Conservation (phyloP, 2,113 vertebrate species). For the Phasianus colchicus region DNA sequence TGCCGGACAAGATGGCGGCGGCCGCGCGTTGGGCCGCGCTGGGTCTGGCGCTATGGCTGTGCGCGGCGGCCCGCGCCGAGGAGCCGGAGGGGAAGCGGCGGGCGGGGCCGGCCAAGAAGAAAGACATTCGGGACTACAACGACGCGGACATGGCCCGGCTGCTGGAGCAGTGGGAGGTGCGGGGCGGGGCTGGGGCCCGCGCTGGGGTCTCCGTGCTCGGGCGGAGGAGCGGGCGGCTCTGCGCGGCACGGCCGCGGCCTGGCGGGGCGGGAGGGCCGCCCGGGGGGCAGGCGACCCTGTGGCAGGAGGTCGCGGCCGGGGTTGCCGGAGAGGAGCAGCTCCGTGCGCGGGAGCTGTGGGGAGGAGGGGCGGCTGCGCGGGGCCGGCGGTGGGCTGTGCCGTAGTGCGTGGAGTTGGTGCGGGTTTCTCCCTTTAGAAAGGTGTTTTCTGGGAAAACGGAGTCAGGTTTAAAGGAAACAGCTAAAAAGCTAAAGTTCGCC, state of each 20-base stretch:
- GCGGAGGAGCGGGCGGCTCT: too few relatives aligned
- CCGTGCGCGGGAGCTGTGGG: too few relatives aligned
- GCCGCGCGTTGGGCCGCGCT: neutral
- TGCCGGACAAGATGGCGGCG: constrained; percentile 68
- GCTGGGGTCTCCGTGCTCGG: too few relatives aligned
- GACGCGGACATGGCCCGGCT: constrained; percentile 97
- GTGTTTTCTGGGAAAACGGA: neutral
- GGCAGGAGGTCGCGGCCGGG: too few relatives aligned
- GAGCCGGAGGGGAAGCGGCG: constrained; percentile 35
- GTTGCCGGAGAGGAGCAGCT: too few relatives aligned
- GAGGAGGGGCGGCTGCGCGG: neutral
- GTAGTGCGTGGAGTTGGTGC: neutral
- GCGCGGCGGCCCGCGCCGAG: neutral
- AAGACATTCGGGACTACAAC: constrained; percentile 96
- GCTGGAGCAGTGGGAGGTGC: constrained; percentile 96
- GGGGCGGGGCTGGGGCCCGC: neutral
- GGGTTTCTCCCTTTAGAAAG: neutral
- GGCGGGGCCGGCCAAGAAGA: constrained; percentile 78
- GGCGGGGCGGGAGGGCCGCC: too few relatives aligned
- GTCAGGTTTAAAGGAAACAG: neutral
- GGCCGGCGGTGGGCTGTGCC: neutral
- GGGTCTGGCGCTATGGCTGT: constrained; percentile 59
- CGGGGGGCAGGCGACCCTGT: too few relatives aligned
- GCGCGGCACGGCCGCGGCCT: too few relatives aligned
- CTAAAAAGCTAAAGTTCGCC: rapidly evolving